Evolutionary conservation across 2,888 invertebrate species (phyloP).

Genomic region (Graphium colonna): DNA sequence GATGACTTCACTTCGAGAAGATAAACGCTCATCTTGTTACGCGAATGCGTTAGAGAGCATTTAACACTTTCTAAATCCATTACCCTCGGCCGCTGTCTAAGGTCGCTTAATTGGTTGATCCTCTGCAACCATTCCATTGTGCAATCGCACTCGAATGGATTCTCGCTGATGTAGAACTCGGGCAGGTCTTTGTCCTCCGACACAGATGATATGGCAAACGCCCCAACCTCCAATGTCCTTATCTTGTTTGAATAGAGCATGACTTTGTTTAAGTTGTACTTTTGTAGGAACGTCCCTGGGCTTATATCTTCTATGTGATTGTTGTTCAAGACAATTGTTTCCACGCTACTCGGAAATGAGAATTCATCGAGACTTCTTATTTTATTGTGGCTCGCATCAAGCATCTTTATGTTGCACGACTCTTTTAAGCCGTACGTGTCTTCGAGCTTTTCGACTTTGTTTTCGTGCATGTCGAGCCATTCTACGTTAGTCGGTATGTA

Average conservation of each 20-base stretch:
- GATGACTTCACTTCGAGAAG: conserved; percentile 85
- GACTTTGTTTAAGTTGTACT: conserved; percentile 86
- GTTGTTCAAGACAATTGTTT: conserved; percentile 86
- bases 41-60: conserved; percentile 86
- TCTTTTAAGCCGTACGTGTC: conserved; percentile 85
- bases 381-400: conserved; percentile 87
- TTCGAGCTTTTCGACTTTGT: conserved; percentile 86
- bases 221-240: conserved; percentile 84
- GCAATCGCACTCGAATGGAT: conserved; percentile 92
- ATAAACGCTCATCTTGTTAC: conserved; percentile 81
- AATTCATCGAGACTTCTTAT: conserved; percentile 84
- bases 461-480: conserved; percentile 90
- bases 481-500: conserved; percentile 87
- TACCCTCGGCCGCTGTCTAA: conserved; percentile 87
- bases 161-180: conserved; percentile 89
- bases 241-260: conserved; percentile 88
- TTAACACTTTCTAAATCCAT: conserved; percentile 89
- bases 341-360: conserved; percentile 86
- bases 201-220: conserved; percentile 84
- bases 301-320: conserved; percentile 85
- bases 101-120: conserved; percentile 87
- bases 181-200: conserved; percentile 85
- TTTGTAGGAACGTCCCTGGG: conserved; percentile 85
- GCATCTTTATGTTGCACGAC: conserved; percentile 85
- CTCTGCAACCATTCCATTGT: conserved; percentile 92